Conservation (phyloP, 2,888 invertebrate genomes). For the Cactoblastis cactorum region DNA sequence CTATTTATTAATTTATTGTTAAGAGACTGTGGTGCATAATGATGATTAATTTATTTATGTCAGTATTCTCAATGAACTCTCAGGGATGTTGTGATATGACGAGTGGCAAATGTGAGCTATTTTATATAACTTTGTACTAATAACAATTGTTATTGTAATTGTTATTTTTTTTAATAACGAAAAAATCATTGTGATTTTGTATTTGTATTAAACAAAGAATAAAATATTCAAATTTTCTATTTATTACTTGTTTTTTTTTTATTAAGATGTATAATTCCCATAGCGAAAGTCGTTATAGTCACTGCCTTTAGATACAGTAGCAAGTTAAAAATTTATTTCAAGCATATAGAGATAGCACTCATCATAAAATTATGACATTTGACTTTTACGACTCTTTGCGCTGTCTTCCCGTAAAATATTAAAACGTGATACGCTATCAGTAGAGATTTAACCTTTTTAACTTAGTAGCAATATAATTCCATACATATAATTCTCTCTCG, state of each 20-base stretch:
- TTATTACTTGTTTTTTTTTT: background rate
- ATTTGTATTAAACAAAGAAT: constrained; percentile 60
- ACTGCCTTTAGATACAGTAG: too few relatives aligned
- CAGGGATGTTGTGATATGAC: constrained; percentile 60
- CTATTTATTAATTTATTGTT: constrained; percentile 75
- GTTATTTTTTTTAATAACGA: constrained; percentile 43
- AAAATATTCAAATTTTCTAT: constrained; percentile 41
- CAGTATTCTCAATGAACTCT: constrained; percentile 68
- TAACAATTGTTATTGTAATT: constrained; percentile 53
- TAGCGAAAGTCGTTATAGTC: too few relatives aligned
- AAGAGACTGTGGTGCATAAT: constrained; percentile 70
- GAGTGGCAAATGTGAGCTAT: constrained; percentile 45
- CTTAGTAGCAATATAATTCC: too few relatives aligned
- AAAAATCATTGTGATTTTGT: constrained; percentile 60
- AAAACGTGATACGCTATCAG: too few relatives aligned
- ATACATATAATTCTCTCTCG: too few relatives aligned
- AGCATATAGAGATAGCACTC: too few relatives aligned
- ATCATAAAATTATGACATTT: too few relatives aligned
- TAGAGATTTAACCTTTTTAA: too few relatives aligned
- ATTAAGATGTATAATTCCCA: background rate
- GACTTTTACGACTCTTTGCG: too few relatives aligned
- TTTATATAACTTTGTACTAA: constrained; percentile 39
- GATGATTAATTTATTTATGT: constrained; percentile 75
- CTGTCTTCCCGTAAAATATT: too few relatives aligned
- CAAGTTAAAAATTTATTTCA: too few relatives aligned